Base-by-base conservation (phyloP, 2,797 vertebrate species). In the Falco berigora region DNA sequence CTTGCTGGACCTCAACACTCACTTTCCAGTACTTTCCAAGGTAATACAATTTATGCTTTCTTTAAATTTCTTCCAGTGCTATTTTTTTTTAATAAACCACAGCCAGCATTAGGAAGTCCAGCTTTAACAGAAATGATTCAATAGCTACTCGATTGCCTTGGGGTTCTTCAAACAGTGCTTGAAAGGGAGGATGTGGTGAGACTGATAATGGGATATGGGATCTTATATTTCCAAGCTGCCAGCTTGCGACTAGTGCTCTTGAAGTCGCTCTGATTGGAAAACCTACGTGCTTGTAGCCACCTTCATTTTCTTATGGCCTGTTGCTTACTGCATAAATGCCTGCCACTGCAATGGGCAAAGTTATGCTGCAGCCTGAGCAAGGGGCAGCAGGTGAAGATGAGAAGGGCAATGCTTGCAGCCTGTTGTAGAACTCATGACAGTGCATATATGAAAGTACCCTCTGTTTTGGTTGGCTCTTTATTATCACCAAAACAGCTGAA, bases 21-120 rank as follows among this genome's bases (percentile, higher is more conserved):
- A 3, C 67, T 85, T 92, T 87, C 74, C 32, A 87, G 75, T 93
- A 85, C 74, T 82, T 95, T 77, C 68, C 67, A 95, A 93, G 81
- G 74, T 82, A 95, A 79, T 72, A 72, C 4, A 15, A 85, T 87
- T 87, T 80, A 92, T 96, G 59, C 32, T 82, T 91, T 92, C 83
- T 92, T 92, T 89, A 93, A 92, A 88, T 79, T 36, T 82, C 74
- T 87, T 93, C 67, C 80, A 92, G 56, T 42, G 19, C 3, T 74
- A 15, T 28, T 63, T 12, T 79, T 68, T 86, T 96, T 74, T 68
- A 74, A 87, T 92, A 93, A 88, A 91, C 80, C 75, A 71, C 52
- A 90, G 56, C 46, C 23, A 73, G 72, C 50, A 90, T 85, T 85
- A 93, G 92, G 76, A 93, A 88, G 86, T 53, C 74, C 86, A 87